Evolutionary conservation across 1,140 invertebrate species (phyloP), one percentile per base, ranked within the genome.

Genomic region (Drosophila littoralis): DNA sequence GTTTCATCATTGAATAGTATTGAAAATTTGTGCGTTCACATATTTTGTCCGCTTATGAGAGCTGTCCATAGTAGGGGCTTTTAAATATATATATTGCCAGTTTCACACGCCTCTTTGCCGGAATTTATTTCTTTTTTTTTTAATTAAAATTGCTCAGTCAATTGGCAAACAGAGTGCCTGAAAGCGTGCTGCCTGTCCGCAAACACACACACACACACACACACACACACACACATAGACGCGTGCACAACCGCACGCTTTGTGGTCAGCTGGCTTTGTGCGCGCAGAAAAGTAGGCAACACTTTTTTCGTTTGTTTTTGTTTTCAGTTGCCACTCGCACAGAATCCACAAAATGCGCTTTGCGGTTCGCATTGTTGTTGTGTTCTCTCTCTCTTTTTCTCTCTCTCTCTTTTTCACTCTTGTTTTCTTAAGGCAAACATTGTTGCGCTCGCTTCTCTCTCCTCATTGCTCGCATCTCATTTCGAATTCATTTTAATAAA

Each of bases 401-500:
- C 35, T 17, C n/a, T 43, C 15, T 15, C 0, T 50, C 7, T 12
- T 32, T 58, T 12, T 35, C 6, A 10, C 22, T 68, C 61, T 42
- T 8, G 15, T 48, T 42, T 43, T 68, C 67, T 42, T 17, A 52
- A 71, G 43, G 59, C 55, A 59, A 22, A 33, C 38, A 43, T 38
- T 40, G 46, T 66, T 51, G 17, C 32, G 38, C 9, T 36, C 35
- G 36, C 48, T 28, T 13, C 36, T 28, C 28, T 38, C 33, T 40
- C 4, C 12, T 35, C 0, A 8, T 2, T 17, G 46, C 65, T 43
- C 43, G 15, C n/a, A 46, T 57, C 76, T 88, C 72, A 77, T 86
- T 86, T 83, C 60, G 83, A 64, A 83, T 86, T 88, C 84, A 83
- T 86, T 86, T 86, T 83, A 86, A 86, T 88, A 86, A 79, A 86